Percentiles rank a stretch among this genome's conserved stretches.
These are phyloP conservation scores for Drosophila bipectinata DNA, from an alignment of 1,140 invertebrate genomes.

Conservation along the genomic window DNA sequence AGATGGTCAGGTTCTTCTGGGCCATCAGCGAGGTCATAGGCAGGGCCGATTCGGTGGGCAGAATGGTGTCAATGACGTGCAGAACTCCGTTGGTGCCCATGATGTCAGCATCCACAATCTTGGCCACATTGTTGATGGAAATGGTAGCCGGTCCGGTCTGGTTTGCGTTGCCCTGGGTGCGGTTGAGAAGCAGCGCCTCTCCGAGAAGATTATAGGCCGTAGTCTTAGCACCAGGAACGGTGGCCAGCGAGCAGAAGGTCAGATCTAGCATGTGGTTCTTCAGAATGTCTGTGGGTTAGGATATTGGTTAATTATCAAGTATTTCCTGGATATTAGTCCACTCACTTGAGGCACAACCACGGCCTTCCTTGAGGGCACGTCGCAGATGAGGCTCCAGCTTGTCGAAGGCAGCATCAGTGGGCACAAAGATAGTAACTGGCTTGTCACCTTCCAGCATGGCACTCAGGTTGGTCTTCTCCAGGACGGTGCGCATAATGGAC, in stretches of 20 bases:
- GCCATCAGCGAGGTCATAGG: constrained; percentile 84
- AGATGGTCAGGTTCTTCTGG: constrained; percentile 85
- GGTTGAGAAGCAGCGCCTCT: constrained; percentile 85
- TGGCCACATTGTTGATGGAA: constrained; percentile 84
- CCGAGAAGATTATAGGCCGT: constrained; percentile 86
- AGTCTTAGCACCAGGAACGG: constrained; percentile 85
- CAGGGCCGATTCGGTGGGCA: constrained; percentile 86
- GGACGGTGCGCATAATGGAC: constrained; percentile 78
- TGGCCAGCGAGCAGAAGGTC: constrained; percentile 87
- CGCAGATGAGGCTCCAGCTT: constrained; percentile 84
- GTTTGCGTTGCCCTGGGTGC: constrained; percentile 69
- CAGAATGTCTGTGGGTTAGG: constrained; percentile 85
- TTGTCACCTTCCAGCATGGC: constrained; percentile 85
- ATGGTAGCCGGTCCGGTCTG: constrained; percentile 57
- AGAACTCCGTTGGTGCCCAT: constrained; percentile 89
- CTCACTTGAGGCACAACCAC: constrained; percentile 85
- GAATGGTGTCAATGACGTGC: constrained; percentile 88
- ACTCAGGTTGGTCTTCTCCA: constrained; percentile 81
- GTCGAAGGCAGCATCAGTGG: constrained; percentile 87
- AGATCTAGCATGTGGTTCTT: constrained; percentile 88
- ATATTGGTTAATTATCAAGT: no score
- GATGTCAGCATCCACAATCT: constrained; percentile 84
- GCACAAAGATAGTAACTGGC: constrained; percentile 87
- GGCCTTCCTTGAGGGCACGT: constrained; percentile 84
- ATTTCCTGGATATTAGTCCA: constrained; percentile 1